A percentile compares a stretch with the other conserved stretches of the same genome.
These are phyloP conservation scores for Drosophila kanapiae DNA, from an alignment of 1,140 invertebrate genomes.

Conservation along the genomic window DNA sequence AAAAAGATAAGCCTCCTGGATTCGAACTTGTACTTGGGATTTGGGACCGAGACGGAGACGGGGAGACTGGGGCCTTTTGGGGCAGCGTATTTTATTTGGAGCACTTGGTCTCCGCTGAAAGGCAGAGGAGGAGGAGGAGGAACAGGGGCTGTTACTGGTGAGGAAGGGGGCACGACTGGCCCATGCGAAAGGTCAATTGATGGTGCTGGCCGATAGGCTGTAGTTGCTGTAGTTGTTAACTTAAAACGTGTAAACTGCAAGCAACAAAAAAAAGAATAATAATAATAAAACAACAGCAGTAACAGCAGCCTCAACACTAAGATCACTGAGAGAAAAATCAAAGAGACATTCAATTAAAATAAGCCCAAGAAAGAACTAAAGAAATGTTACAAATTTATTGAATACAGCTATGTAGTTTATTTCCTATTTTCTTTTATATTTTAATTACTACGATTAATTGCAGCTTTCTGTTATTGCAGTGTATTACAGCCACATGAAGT, in stretches of 20 bases:
- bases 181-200: constrained; percentile 81
- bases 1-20: constrained; percentile 47
- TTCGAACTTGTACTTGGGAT: constrained; percentile 16
- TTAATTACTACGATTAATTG: not conserved
- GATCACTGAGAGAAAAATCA: not conserved
- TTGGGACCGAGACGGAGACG: not conserved
- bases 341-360: not conserved
- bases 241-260: constrained; percentile 71
- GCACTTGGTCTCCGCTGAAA: constrained; percentile 71
- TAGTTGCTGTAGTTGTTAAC: constrained; percentile 69
- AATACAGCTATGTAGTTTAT: not conserved
- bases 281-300: constrained; percentile 2
- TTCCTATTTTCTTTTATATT: not conserved
- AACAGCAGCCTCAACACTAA: constrained; percentile 2
- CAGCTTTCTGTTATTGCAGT: not conserved
- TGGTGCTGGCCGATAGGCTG: constrained; percentile 74
- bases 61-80: constrained; percentile 16
- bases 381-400: too few relatives aligned
- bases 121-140: constrained; percentile 7
- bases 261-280: not conserved
- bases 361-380: too few relatives aligned
- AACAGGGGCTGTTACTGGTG: not conserved
- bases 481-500: constrained; percentile 32
- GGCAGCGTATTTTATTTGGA: constrained; percentile 73
- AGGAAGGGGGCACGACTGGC: constrained; percentile 57